Conservation (phyloP, 2,113 vertebrate species). For the Protomyctophum bolini region DNA sequence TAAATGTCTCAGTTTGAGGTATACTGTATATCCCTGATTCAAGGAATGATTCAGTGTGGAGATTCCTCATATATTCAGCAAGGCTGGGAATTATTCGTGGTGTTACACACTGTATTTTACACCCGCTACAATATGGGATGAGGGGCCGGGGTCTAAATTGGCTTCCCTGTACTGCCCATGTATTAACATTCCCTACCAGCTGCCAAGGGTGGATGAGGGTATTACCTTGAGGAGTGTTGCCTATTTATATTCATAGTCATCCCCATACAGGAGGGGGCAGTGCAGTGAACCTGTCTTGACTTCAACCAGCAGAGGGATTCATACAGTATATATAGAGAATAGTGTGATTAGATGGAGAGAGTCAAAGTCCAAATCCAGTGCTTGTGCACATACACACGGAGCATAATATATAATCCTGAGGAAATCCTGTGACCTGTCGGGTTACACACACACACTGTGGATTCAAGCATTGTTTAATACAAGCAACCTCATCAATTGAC, state of each 20-base stretch:
- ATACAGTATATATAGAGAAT: slow-evolving; percentile 30
- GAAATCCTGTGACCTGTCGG: slow-evolving; percentile 57
- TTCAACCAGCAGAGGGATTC: slow-evolving; percentile 58
- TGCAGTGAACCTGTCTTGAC: slow-evolving; percentile 60
- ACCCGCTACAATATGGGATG: slow-evolving; percentile 54
- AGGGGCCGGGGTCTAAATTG: slow-evolving; percentile 36
- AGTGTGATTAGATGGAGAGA: slow-evolving; percentile 51
- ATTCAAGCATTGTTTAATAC: slow-evolving; percentile 48
- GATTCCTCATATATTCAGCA: slow-evolving; percentile 26
- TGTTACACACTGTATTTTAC: slow-evolving; percentile 28
- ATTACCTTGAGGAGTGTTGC: slow-evolving; percentile 63
- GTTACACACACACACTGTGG: slow-evolving; percentile 33
- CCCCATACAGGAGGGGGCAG: slow-evolving; percentile 65
- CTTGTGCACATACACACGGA: slow-evolving; percentile 52
- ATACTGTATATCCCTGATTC: slow-evolving; percentile 9
- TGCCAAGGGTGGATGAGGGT: slow-evolving; percentile 54
- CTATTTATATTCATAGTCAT: slow-evolving; percentile 71
- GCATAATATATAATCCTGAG: slow-evolving; percentile 45
- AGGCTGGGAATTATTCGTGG: not conserved
- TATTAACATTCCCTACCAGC: slow-evolving; percentile 67
- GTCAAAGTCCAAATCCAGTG: slow-evolving; percentile 66
- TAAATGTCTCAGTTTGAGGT: not conserved
- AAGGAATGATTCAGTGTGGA: not conserved
- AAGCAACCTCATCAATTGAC: slow-evolving; percentile 48
- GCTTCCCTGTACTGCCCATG: slow-evolving; percentile 51